Evolutionary conservation across 2,888 invertebrate species (phyloP), one percentile per base, ranked within the genome.

Genomic region (Yponomeuta cagnagella): DNA sequence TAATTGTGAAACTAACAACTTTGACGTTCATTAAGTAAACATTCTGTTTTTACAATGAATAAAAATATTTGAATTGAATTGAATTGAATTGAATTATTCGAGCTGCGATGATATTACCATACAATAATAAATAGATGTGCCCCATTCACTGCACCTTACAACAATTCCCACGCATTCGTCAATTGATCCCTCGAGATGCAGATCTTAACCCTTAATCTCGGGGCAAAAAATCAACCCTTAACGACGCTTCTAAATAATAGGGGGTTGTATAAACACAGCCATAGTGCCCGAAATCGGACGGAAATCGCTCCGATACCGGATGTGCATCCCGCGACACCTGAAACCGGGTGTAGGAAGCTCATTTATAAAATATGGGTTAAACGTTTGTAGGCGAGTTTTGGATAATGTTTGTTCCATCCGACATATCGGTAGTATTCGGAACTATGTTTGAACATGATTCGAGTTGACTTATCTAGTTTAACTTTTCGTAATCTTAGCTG

Each of bases 301-400:
- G 84, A 85, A 79, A 84, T 84, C 77, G 81, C 76, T 78, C 77
- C 77, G 78, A 83, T 83, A 73, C 76, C 72, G 79, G 80, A 80
- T 78, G 78, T 75, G 63, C 23, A 43, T 37, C 69, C 58, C 33
- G 63, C 63, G 69, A n/a, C 8, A 52, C 48, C 48, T 52, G 52
- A 68, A n/a, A 48, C 48, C 30, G 31, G 23, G 10, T 9, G 43
- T 64, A 23, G 64, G n/a, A 31, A 64, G 23, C 31, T 31, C 31
- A 1, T 64, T 10, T 64, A 64, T 31, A 30, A 64, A 37, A 64
- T 64, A 64, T 31, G 64, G 64, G 64, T 23, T 64, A 64, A 64
- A 4, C 23, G 23, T 31, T 64, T 64, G 43, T 8, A 5, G 43
- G 33, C 5, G 4, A 43, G 15, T 5, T 63, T 63, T n/a, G 8